phyloP scores from a whole-genome alignment of 2,113 vertebrate genomes.

The Rattus norvegicus region DNA sequence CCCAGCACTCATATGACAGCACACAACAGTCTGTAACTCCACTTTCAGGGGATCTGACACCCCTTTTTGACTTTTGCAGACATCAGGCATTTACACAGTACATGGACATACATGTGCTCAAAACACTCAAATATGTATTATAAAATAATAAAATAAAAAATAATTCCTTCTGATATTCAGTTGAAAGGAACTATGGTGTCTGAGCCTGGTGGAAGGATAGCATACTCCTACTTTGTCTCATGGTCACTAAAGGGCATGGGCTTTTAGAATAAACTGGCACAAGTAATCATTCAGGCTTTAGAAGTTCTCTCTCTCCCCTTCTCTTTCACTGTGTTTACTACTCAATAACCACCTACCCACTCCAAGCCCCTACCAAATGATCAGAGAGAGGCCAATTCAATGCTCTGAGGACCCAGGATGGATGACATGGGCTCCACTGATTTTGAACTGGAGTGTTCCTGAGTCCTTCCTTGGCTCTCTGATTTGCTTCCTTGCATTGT shows the following conservation, averaged over 20 bases:
- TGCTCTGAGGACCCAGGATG: not conserved
- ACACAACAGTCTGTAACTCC: not conserved
- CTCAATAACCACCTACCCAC: not conserved
- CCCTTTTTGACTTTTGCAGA: not conserved
- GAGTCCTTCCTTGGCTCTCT: not conserved
- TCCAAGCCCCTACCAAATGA: not conserved
- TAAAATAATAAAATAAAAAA: not conserved
- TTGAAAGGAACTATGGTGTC: not conserved
- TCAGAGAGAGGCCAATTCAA: not conserved
- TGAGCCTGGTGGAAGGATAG: not conserved
- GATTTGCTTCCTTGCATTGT: not conserved
- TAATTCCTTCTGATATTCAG: not conserved
- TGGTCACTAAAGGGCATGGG: not conserved
- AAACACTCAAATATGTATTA: not conserved
- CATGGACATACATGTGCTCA: not conserved
- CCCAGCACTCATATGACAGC: not conserved
- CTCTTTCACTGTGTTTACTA: not conserved
- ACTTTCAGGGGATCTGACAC: not conserved
- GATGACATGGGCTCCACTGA: not conserved
- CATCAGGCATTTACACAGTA: not conserved
- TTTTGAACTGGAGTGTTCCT: not conserved
- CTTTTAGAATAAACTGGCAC: not conserved
- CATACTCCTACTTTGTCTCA: not conserved
- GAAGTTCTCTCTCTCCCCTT: not conserved
- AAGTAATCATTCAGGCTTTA: not conserved